Evolutionary conservation across 2,113 vertebrate species (phyloP), one percentile per base, ranked within the genome.

Genomic region (Conger conger): DNA sequence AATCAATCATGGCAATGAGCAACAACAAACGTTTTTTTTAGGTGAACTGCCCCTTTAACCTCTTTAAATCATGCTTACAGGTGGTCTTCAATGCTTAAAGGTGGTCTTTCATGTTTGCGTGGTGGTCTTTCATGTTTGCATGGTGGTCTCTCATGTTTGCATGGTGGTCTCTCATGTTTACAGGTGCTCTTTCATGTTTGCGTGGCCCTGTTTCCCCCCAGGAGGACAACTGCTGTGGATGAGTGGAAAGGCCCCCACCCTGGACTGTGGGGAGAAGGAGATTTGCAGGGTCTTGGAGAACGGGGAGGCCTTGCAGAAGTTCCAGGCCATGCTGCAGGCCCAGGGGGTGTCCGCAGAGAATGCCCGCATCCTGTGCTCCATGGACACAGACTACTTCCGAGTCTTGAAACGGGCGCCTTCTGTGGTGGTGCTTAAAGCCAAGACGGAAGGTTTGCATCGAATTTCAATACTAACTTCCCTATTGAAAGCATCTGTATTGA

Each of bases 151-250:
- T 79, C 40, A 42, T 42, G 38, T 4, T 81, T 36, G 9, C 17
- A n/a, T 38, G 40, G 40, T 42, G 0, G 40, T 42, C 4, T 16
- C 17, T 79, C 40, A 42, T 42, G 38, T 4, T 81, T 36, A 17
- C 17, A n/a, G 40, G 40, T 42, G 0, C 4, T 42, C n/a, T n/a
- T n/a, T 50, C 45, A 50, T 50, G 45, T 50, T 13, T 13, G 11
- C 45, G 15, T 13, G 45, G 7, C 76, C n/a, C 23, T 38, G 45
- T 30, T 38, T 79, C 76, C 13, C 9, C 57, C 4, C 81, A 98
- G 97, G 97, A 0, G 95, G 96, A 0, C 20, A 91, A 82, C 84
- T 97, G 91, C 92, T 98, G 81, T 76, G 87, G 92, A 94, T 96
- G 89, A 93, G 86, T 0, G 90, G 93, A 4, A 54, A 76, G 37